Base-by-base conservation (phyloP, 2,113 vertebrate genomes). In the Mionectes macconnelli region DNA sequence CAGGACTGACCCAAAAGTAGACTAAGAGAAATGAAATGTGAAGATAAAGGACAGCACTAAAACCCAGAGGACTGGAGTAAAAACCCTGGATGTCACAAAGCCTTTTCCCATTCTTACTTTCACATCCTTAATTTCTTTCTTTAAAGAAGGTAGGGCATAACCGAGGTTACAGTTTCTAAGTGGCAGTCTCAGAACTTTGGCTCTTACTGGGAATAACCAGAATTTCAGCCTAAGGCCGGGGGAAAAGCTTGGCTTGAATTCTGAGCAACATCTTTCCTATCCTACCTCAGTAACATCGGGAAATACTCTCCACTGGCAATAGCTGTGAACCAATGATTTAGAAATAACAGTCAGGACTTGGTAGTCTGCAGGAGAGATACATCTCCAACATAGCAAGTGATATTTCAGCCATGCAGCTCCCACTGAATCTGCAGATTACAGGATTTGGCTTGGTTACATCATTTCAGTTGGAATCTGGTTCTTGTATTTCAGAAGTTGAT, bases 401-500 rank as follows among this genome's bases (percentile, higher is more conserved):
- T 70, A 79, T 24, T 85, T 82, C 9, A 88, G 67, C 67, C 69
- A 40, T 4, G 57, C 66, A 75, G 25, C 70, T 89, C 70, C 75
- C 86, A 50, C 23, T 47, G 79, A 90, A 91, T 40, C 82, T 87
- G 74, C 72, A 91, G 78, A 91, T 80, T 42, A 89, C 6, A 62
- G 47, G 7, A 39, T 57, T 90, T 90, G 90, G 24, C 39, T 59
- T n/a, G 35, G 59, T 28, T 80, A 87, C 21, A 55, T 42, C 39
- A 80, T 62, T 79, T 73, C 84, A 77, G 70, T 30, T 20, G 39
- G 50, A 90, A 67, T 87, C 45, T 88, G 70, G 39, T 80, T 90
- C 86, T 79, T 82, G 2, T 59, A 67, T 95, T 95, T 94, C 89
- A 91, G 85, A 80, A 91, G 50, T 67, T 87, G 89, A 74, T 72